phyloP scores from a whole-genome alignment of 2,113 vertebrate genomes.

The Scytalopus superciliaris region DNA sequence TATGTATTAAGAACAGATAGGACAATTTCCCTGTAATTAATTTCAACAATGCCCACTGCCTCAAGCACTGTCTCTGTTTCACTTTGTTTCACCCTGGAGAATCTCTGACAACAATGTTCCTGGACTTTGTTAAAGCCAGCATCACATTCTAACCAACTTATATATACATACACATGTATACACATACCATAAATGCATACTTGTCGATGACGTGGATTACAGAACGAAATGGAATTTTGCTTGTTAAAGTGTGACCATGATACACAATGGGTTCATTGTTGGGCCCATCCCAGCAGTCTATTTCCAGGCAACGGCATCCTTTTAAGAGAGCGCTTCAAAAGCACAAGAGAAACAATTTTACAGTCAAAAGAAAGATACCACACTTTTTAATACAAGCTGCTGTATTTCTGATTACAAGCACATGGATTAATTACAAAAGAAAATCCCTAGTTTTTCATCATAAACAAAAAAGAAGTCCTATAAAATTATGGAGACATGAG shows the following conservation, averaged over 20 bases:
- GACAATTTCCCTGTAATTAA: neutral
- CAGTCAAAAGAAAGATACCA: neutral
- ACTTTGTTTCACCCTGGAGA: neutral
- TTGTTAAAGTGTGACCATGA: slow-evolving; percentile 86
- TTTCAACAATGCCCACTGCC: neutral
- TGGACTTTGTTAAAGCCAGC: neutral
- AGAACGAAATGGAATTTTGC: slow-evolving; percentile 83
- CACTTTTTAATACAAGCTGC: neutral
- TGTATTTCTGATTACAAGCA: neutral
- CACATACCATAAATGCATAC: slow-evolving; percentile 85
- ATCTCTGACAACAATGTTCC: neutral
- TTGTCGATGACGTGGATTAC: slow-evolving; percentile 81
- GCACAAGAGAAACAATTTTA: neutral
- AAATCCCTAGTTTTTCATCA: accelerated
- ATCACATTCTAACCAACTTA: neutral
- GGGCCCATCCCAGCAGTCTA: slow-evolving; percentile 89
- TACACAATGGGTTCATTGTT: slow-evolving; percentile 84
- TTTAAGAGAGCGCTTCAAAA: slow-evolving; percentile 81
- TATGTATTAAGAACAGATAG: neutral
- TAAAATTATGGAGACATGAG: neutral
- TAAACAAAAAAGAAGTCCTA: neutral
- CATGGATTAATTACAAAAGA: neutral
- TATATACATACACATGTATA: neutral
- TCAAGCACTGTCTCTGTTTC: neutral
- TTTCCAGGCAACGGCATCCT: slow-evolving; percentile 90